Evolutionary conservation across 2,113 vertebrate species (phyloP).

Genomic region (Octodon degus): DNA sequence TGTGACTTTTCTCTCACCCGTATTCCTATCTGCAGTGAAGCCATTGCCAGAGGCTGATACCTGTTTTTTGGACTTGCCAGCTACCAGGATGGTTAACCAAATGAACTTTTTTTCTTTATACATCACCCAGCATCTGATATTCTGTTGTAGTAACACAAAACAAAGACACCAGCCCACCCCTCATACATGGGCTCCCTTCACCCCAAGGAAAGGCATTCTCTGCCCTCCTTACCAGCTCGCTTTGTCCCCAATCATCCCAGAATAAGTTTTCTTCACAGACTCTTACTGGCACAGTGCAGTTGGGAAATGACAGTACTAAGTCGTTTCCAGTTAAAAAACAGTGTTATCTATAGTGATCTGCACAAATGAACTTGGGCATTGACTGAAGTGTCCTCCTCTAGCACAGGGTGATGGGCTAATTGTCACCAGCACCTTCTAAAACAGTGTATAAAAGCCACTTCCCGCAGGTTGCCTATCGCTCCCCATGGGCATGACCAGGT

Average conservation of each 20-base stretch:
- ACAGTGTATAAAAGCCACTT: not conserved
- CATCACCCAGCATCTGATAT: not conserved
- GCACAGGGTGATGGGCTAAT: constrained; percentile 21
- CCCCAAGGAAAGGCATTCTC: not conserved
- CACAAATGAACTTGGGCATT: constrained; percentile 28
- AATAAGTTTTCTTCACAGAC: constrained; percentile 24
- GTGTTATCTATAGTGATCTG: constrained; percentile 27
- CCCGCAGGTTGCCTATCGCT: not conserved
- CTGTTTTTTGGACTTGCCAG: not conserved
- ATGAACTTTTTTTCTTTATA: not conserved
- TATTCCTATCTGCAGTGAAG: not conserved
- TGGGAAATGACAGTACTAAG: not conserved
- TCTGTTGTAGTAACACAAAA: not conserved
- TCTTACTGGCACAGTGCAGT: not conserved
- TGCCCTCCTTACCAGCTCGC: not conserved
- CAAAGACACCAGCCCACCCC: not conserved
- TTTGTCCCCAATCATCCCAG: not conserved
- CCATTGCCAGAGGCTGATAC: not conserved
- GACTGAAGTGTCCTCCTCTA: constrained; percentile 48
- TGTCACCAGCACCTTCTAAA: constrained; percentile 11
- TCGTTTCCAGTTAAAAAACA: constrained; percentile 50
- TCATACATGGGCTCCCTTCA: not conserved
- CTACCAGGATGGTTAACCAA: not conserved
- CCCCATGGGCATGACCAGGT: not conserved
- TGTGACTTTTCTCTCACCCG: not conserved